phyloP scores from a whole-genome alignment of 1,140 invertebrate species.

The Solenopsis fugax region DNA sequence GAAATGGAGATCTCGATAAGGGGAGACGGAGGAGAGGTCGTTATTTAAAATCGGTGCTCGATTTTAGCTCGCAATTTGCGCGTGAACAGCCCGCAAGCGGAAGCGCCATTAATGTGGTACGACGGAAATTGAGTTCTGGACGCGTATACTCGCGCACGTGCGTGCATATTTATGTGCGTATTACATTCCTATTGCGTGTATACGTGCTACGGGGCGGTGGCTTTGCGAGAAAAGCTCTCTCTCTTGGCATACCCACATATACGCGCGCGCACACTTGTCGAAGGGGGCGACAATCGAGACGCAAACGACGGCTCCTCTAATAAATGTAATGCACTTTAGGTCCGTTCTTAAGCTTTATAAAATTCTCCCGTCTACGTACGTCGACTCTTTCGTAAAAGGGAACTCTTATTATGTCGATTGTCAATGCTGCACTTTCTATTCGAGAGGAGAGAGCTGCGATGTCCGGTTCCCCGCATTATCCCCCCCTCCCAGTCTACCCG shows the following conservation, averaged over 20 bases:
- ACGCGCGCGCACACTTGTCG: neutral
- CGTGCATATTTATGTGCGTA: conserved; percentile 14
- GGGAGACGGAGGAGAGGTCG: conserved; percentile 9
- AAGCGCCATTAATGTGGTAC: conserved; percentile 32
- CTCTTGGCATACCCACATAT: too few relatives aligned
- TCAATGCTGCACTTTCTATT: conserved; percentile 86
- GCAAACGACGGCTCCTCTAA: conserved; percentile 58
- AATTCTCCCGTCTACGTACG: conserved; percentile 65
- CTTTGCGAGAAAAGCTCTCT: neutral
- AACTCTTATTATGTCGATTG: conserved; percentile 84
- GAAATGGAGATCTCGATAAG: conserved; percentile 9
- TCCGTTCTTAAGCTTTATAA: conserved; percentile 74
- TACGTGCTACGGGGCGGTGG: neutral
- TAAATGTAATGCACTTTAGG: conserved; percentile 75
- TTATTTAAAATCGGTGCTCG: conserved; percentile 20
- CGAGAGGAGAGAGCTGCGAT: conserved; percentile 57
- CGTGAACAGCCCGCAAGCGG: neutral
- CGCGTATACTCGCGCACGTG: conserved; percentile 13
- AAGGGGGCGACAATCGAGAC: conserved; percentile 23
- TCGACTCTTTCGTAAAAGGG: conserved; percentile 67
- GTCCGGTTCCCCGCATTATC: conserved; percentile 45
- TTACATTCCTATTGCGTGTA: neutral
- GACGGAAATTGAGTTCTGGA: conserved; percentile 49
- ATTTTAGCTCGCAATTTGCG: neutral
- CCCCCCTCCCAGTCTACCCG: conserved; percentile 30